Evolutionary conservation across 2,888 invertebrate species (phyloP), one percentile per base, ranked within the genome.

Genomic region (Trichopria drosophilae): DNA sequence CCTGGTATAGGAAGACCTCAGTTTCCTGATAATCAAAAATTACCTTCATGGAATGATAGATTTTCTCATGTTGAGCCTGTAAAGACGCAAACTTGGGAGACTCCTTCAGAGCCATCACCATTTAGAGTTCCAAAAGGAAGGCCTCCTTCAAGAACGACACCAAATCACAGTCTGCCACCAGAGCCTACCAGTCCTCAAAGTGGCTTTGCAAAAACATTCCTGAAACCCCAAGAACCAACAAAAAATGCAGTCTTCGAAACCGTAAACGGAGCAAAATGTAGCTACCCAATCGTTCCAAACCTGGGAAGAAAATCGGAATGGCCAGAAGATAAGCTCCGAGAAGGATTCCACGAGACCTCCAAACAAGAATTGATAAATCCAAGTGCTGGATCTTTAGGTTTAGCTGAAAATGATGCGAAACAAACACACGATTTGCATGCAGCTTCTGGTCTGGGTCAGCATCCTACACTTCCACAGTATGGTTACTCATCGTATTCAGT

Each of bases 91-190:
- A 69, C 69, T 65, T 71, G 72, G 58, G 53, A 62, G 6, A 49
- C 63, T 4, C 55, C 67, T 3, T 52, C 58, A 15, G 81, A 81
- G 55, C 80, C 80, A 36, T 78, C 81, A 3, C 78, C 84, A 7
- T 85, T 85, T 62, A 76, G 84, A 63, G 82, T 84, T 15, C 84
- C 84, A 2, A 84, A 82, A 72, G 83, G 83, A 1, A 78, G 83
- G 60, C 84, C 83, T 22, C 85, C 82, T 22, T 85, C 84, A 4
- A 77, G 84, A 52, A 81, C 81, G 22, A 75, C 76, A 7, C 78
- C 79, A n/a, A 71, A 66, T 42, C 71, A 70, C 59, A 78, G 80
- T 18, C 72, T 75, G 1, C 79, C 81, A 40, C 69, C 76, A 10
- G 69, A 73, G 3, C 46, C 78, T 34, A 81, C 79, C 59, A 77